Base-by-base conservation (phyloP, 2,888 invertebrate genomes). In the Dynastes hyllus region DNA sequence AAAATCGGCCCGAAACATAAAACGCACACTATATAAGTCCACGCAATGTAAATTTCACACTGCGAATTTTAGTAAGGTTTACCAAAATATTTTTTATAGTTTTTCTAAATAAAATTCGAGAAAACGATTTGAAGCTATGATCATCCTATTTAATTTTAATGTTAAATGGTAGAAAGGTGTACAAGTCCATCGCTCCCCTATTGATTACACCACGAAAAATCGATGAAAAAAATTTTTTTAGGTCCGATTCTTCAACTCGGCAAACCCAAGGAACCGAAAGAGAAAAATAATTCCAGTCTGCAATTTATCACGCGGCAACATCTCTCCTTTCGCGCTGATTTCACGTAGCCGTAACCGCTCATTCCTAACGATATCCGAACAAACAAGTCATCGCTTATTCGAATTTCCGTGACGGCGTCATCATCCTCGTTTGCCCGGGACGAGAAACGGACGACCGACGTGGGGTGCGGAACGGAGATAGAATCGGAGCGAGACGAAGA, bases 301-400 rank as follows among this genome's bases (percentile, higher is more conserved):
- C 73, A 75, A 75, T 75, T 75, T 75, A 75, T 75, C 61, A 75
- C 50, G 73, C 40, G 73, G 73, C 61, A 63, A 75, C 69, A 11
- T 51, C 69, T 63, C 73, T 58, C 58, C 61, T 75, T 61, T 61
- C 61, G 61, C 73, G 55, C 71, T 75, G 73, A 61, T 61, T 75
- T 75, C 73, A 75, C 73, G 73, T 75, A 61, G 61, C 63, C 73
- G 69, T 58, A 58, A 16, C 55, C 55, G 71, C 73, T 61, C 61
- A 61, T 61, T 75, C 73, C 73, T 75, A 78, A 78, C 78, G 78
- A 71, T 78, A 78, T 78, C 78, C 77, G 70, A 69, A 78, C 78
- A 78, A 78, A 78, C 78, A 78, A 78, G 78, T 78, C 78, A 78
- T 78, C 78, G 71, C 55, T 78, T 78, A 78, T 78, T 71, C 78